Evolutionary conservation across 2,113 vertebrate species (phyloP).

Genomic region (Notothenia rossii): DNA sequence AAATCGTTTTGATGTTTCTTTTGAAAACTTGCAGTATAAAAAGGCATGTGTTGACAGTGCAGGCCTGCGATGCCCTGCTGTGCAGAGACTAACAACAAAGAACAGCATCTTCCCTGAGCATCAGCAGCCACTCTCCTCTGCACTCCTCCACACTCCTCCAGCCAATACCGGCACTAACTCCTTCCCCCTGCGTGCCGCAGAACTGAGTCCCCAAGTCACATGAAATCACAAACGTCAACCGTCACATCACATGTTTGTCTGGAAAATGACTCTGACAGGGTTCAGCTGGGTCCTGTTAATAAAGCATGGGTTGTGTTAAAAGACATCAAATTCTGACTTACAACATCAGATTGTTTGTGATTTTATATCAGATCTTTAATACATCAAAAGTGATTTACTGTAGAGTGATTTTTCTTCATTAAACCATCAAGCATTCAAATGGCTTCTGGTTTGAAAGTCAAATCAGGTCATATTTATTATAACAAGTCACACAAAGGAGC

Average conservation of each 20-base stretch:
- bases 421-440: conserved; percentile 28
- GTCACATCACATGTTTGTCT: conserved; percentile 63
- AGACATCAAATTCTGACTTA: conserved; percentile 39
- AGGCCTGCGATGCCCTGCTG: conserved; percentile 55
- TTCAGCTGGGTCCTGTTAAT: conserved; percentile 62
- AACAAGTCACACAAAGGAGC: not conserved
- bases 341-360: conserved; percentile 21
- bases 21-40: conserved; percentile 55
- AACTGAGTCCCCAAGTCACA: conserved; percentile 60
- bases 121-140: conserved; percentile 40
- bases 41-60: conserved; percentile 67
- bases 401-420: conserved; percentile 41
- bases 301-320: conserved; percentile 37
- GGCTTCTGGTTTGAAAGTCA: conserved; percentile 26
- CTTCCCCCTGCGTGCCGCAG: conserved; percentile 28
- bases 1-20: conserved; percentile 63
- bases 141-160: conserved; percentile 25
- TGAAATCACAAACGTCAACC: conserved; percentile 61
- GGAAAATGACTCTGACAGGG: conserved; percentile 54
- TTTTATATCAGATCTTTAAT: conserved; percentile 39
- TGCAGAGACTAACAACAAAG: conserved; percentile 62
- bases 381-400: conserved; percentile 33
- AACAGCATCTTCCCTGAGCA: conserved; percentile 53
- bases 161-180: conserved; percentile 27
- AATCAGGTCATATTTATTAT: conserved; percentile 22